Percentiles rank a stretch among this genome's conserved stretches.
Evolutionary conservation across 2,888 invertebrate genomes (phyloP).

Genomic region (Chalcis sispes): DNA sequence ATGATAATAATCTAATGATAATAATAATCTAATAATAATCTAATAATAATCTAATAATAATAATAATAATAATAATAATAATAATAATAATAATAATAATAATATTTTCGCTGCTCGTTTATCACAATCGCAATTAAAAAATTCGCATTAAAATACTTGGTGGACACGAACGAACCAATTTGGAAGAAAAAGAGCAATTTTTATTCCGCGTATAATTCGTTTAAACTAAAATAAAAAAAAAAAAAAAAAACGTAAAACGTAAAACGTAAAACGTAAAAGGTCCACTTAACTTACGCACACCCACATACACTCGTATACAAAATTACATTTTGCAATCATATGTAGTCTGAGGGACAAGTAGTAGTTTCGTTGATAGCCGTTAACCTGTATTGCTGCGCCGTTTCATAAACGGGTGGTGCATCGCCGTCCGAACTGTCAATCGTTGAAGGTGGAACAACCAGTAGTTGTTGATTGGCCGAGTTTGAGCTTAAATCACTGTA

Average conservation of each 20-base stretch:
- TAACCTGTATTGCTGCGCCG: conserved; percentile 67
- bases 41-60: too few relatives aligned
- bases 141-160: neutral
- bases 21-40: too few relatives aligned
- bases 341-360: conserved; percentile 73
- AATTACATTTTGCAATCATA: conserved; percentile 61
- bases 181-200: neutral
- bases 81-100: too few relatives aligned
- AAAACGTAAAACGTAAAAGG: neutral
- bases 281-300: neutral
- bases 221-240: neutral
- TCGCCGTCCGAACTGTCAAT: conserved; percentile 40
- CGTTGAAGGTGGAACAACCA: conserved; percentile 39
- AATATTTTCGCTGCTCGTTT: conserved; percentile 22
- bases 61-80: too few relatives aligned
- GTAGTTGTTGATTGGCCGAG: conserved; percentile 70
- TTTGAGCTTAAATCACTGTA: conserved; percentile 81
- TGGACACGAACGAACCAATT: too few relatives aligned
- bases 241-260: conserved; percentile 1
- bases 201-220: neutral
- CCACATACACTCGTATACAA: conserved; percentile 15
- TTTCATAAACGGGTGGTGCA: conserved; percentile 56
- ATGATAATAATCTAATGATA: too few relatives aligned
- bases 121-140: conserved; percentile 45
- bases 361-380: conserved; percentile 72